These are phyloP conservation scores for Phytoseiulus persimilis DNA, from an alignment of 2,888 invertebrate species.

Conservation along the genomic window DNA sequence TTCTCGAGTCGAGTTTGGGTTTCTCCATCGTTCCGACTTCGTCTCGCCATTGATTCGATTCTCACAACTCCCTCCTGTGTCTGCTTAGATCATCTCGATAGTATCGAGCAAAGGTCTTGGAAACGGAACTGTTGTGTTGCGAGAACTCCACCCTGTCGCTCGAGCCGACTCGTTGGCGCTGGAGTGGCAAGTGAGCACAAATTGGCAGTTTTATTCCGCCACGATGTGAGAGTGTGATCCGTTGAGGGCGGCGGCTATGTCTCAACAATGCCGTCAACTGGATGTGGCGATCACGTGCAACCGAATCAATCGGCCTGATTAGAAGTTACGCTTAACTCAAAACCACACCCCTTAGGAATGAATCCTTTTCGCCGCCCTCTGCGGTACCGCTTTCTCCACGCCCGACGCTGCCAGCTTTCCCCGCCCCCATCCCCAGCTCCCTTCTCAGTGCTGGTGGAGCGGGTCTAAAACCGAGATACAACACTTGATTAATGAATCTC, in stretches of 20 bases:
- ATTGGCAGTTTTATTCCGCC: neutral
- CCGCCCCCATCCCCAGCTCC: neutral
- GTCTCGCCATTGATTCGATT: neutral
- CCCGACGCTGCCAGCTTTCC: neutral
- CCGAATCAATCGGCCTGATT: neutral
- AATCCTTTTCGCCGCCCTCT: neutral
- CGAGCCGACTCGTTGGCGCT: neutral
- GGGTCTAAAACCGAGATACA: neutral
- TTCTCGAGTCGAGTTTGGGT: no score
- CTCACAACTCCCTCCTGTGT: no score
- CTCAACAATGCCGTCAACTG: neutral
- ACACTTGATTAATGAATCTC: neutral
- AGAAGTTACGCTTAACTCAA: neutral
- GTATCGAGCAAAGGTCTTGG: neutral
- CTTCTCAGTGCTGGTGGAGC: neutral
- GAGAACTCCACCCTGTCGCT: neutral
- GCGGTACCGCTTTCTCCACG: neutral
- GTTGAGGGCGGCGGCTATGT: neutral
- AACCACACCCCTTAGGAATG: neutral
- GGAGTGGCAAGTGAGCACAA: neutral
- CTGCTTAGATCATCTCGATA: no score
- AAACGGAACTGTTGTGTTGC: neutral
- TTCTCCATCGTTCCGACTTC: neutral
- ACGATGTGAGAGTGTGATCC: neutral
- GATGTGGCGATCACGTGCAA: neutral